Evolutionary conservation across 2,888 invertebrate genomes (phyloP).

Genomic region (Leptura quadrifasciata): DNA sequence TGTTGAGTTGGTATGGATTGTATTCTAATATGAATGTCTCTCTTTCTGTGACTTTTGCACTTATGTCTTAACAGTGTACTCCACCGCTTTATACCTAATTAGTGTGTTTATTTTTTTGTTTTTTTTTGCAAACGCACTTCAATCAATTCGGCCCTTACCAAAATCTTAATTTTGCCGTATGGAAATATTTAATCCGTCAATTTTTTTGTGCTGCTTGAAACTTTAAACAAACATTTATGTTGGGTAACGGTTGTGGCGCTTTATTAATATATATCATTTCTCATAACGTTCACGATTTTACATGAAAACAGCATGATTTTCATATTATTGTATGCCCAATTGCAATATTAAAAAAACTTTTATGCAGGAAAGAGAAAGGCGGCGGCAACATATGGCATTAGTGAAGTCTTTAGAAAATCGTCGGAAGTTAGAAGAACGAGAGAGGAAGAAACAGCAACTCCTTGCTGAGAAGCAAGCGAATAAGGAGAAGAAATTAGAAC

Average conservation of each 20-base stretch:
- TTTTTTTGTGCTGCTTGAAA: neutral
- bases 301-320: conserved; percentile 15
- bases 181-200: neutral
- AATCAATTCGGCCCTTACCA: neutral
- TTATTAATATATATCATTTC: conserved; percentile 35
- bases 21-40: conserved; percentile 52
- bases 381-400: conserved; percentile 92
- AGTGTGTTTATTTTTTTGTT: conserved; percentile 21
- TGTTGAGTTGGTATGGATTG: conserved; percentile 86
- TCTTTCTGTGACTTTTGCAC: conserved; percentile 27
- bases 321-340: neutral
- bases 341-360: conserved; percentile 1
- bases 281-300: conserved; percentile 21
- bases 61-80: conserved; percentile 19
- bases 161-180: conserved; percentile 4
- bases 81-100: conserved; percentile 24
- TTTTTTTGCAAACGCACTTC: conserved; percentile 1
- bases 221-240: neutral
- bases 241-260: conserved; percentile 24
- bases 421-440: conserved; percentile 90
- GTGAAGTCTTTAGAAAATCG: conserved; percentile 91
- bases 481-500: conserved; percentile 89
- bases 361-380: conserved; percentile 87
- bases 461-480: conserved; percentile 89
- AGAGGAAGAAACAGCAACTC: conserved; percentile 84